These are phyloP conservation scores for Pogona vitticeps DNA, from an alignment of 2,113 vertebrate genomes.

Conservation along the genomic window DNA sequence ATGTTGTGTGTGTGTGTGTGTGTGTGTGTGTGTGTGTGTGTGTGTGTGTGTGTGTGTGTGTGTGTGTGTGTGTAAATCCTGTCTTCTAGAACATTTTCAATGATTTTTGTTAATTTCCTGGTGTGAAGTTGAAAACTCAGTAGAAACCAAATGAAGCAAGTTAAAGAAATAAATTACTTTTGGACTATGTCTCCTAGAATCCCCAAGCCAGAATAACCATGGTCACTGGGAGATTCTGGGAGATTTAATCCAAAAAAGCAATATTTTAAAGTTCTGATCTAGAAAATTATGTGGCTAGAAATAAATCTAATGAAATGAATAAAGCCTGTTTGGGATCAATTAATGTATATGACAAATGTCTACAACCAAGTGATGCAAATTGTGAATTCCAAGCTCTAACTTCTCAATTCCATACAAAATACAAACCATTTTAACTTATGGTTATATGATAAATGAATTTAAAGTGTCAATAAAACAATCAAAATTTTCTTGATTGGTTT, in stretches of 20 bases:
- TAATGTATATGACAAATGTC: neutral
- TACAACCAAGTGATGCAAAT: conserved; percentile 5
- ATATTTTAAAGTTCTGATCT: neutral
- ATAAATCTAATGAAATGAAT: conserved; percentile 7
- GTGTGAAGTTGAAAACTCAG: neutral
- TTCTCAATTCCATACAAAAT: conserved; percentile 26
- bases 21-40: neutral
- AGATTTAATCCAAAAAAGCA: too few species aligned
- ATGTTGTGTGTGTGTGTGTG: too few species aligned
- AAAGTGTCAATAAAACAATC: conserved; percentile 39
- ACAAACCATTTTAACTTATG: neutral
- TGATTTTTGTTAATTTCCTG: accelerated
- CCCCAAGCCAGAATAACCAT: too few species aligned
- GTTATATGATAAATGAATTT: conserved; percentile 14
- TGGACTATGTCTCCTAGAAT: too few species aligned
- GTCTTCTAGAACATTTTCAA: neutral
- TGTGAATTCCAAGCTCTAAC: conserved; percentile 31
- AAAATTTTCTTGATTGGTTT: neutral
- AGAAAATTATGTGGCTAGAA: neutral
- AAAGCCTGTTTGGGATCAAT: conserved; percentile 13
- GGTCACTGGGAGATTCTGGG: too few species aligned
- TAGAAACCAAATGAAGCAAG: neutral
- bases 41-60: neutral
- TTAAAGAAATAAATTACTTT: neutral
- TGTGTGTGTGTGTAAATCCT: neutral